A percentile compares a stretch with the other conserved stretches of the same genome.
Conservation (phyloP, 1,140 invertebrate species). For the Leguminivora glycinivorella region DNA sequence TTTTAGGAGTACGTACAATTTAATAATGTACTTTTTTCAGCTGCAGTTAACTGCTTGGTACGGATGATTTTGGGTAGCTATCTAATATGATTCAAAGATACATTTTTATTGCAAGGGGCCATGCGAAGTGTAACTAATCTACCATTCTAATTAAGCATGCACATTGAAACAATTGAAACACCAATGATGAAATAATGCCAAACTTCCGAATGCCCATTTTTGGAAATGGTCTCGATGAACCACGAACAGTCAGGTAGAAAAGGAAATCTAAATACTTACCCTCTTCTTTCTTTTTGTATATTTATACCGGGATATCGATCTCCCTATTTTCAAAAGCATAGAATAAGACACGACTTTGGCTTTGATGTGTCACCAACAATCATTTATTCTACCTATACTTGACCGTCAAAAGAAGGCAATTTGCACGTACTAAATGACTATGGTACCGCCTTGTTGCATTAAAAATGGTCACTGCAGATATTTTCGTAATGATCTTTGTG, state of each 20-base stretch:
- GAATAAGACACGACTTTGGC: neutral
- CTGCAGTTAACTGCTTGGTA: slow-evolving; percentile 59
- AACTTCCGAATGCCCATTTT: slow-evolving; percentile 41
- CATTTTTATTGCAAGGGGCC: slow-evolving; percentile 66
- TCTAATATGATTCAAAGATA: slow-evolving; percentile 44
- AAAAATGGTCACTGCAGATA: slow-evolving; percentile 61
- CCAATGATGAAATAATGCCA: slow-evolving; percentile 41
- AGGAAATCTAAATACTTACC: neutral
- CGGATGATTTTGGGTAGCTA: slow-evolving; percentile 43
- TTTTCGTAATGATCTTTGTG: slow-evolving; percentile 69
- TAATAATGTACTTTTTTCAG: slow-evolving; percentile 45
- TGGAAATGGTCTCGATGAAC: slow-evolving; percentile 29
- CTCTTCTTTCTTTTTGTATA: neutral
- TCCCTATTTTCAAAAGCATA: neutral
- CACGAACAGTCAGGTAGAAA: neutral
- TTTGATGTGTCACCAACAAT: neutral
- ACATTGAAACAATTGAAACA: slow-evolving; percentile 10
- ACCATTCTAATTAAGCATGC: neutral
- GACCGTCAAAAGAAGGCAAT: neutral
- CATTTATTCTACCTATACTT: neutral
- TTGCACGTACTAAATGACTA: neutral
- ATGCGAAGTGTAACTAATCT: slow-evolving; percentile 46
- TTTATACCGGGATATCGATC: neutral
- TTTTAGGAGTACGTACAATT: slow-evolving; percentile 52
- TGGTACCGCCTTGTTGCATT: slow-evolving; percentile 41